Conservation (phyloP, 1,140 invertebrate genomes). For the Penaeus chinensis region DNA sequence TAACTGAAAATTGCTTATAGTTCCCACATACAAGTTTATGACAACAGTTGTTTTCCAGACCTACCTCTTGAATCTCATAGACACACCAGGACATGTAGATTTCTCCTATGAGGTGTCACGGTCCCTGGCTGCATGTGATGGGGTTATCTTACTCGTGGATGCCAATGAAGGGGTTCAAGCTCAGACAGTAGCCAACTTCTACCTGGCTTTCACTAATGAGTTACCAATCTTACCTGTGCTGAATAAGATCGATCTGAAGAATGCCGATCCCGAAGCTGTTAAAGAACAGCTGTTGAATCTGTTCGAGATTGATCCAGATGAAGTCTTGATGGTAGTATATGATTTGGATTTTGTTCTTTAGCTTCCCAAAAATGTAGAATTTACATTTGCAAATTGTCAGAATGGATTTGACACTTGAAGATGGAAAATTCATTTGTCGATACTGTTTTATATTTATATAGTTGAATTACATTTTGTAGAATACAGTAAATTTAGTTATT, state of each 20-base stretch:
- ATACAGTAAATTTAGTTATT: neutral
- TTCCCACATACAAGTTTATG: neutral
- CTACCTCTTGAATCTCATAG: slow-evolving; percentile 96
- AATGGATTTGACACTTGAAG: neutral
- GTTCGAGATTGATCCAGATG: slow-evolving; percentile 83
- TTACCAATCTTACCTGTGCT: slow-evolving; percentile 90
- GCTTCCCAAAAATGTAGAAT: neutral
- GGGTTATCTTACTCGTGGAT: slow-evolving; percentile 94
- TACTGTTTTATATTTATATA: neutral
- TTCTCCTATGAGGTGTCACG: slow-evolving; percentile 93
- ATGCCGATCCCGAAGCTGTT: slow-evolving; percentile 86
- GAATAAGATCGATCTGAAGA: slow-evolving; percentile 96
- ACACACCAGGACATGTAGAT: slow-evolving; percentile 98
- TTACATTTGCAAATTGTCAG: neutral
- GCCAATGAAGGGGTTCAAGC: slow-evolving; percentile 96
- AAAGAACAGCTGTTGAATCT: slow-evolving; percentile 82
- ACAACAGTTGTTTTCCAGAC: slow-evolving; percentile 63
- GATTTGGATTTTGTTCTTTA: slow-evolving; percentile 62
- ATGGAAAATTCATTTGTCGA: neutral
- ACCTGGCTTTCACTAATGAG: slow-evolving; percentile 86
- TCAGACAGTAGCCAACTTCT: slow-evolving; percentile 97
- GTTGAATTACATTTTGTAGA: too few relatives aligned
- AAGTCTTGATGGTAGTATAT: slow-evolving; percentile 70
- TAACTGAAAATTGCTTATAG: neutral
- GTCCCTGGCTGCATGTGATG: slow-evolving; percentile 82